Evolutionary conservation across 2,113 vertebrate species (phyloP), one percentile per base, ranked within the genome.

Genomic region (Rutilus rutilus): DNA sequence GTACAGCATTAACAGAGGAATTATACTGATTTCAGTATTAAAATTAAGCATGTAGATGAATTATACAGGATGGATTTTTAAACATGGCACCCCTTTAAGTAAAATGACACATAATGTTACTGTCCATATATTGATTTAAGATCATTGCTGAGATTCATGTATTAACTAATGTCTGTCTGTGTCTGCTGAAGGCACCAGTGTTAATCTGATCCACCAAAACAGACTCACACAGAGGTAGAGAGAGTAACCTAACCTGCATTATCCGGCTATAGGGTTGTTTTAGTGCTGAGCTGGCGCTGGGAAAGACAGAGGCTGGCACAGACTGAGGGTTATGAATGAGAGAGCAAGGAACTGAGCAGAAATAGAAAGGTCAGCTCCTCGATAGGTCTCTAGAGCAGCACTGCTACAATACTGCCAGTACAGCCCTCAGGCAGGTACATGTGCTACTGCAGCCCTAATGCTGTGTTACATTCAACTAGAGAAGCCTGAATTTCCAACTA

Each of bases 361-460:
- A 82, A 36, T 69, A 52, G 80, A 82, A 82, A 82, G 80, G 80
- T 82, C 80, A 82, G 80, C 80, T 67, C 12, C 45, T 82, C 79
- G 50, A 19, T 52, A 33, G 77, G 45, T 82, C 62, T 67, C 42
- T 69, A 50, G 79, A 82, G 62, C 62, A 52, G 60, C 27, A 23
- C 62, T 15, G 79, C 47, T 80, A 67, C 64, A 67, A 62, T 54
- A 52, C 39, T 50, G 42, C 6, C 78, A 27, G 78, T 30, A 27
- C 64, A 82, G 79, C n/a, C 79, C 79, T 69, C 25, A 52, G 79
- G 79, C 79, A 23, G 39, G 11, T n/a, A 69, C 80, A 52, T 52
- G 45, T 52, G 45, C 45, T n/a, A 27, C 42, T 25, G 78, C 25
- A 54, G 50, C 25, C 47, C 75, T 78, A 78, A 57, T 78, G 75